Evolutionary conservation across 2,888 invertebrate species (phyloP), one percentile per base, ranked within the genome.

Genomic region (Aphidius colemani): DNA sequence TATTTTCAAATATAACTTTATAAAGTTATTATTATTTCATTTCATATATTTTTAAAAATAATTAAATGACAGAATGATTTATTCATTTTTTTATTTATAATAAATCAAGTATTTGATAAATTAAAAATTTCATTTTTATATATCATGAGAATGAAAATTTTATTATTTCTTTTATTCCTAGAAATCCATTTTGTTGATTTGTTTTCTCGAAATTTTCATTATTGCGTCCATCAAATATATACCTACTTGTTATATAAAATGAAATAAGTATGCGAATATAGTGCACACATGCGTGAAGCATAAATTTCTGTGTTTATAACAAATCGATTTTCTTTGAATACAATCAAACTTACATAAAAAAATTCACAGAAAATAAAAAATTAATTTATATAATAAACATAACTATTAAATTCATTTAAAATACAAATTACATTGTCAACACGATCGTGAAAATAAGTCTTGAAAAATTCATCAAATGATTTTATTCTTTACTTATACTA

Each of bases 271-370:
- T 53, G 7, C 41, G 41, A 10, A n/a, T 10, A 40, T 2, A 43
- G 50, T 30, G 30, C 49, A 53, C 53, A 62, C 62, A 45, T 62
- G 50, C 39, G 50, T 57, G 49, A 57, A 62, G 18, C 44, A 51
- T 62, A 18, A 18, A 18, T 2, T 18, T 18, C 13, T 18, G 13
- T 18, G 13, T 18, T 18, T 18, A 18, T 18, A 2, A 18, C 13
- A 18, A 18, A 18, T 18, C 13, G 13, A 18, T 18, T 18, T 18
- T 18, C 13, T 18, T 18, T 18, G 13, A 18, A 18, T 18, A 18
- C 13, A 18, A 18, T 18, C 13, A 18, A 18, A 18, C 13, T 18
- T 2, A 18, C 1, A 18, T 18, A 18, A 18, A 18, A 18, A 18
- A 18, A 18, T 18, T 18, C 13, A 1, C 1, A 18, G 13, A 18